phyloP scores from a whole-genome alignment of 2,113 vertebrate species.

The Plotosus lineatus region DNA sequence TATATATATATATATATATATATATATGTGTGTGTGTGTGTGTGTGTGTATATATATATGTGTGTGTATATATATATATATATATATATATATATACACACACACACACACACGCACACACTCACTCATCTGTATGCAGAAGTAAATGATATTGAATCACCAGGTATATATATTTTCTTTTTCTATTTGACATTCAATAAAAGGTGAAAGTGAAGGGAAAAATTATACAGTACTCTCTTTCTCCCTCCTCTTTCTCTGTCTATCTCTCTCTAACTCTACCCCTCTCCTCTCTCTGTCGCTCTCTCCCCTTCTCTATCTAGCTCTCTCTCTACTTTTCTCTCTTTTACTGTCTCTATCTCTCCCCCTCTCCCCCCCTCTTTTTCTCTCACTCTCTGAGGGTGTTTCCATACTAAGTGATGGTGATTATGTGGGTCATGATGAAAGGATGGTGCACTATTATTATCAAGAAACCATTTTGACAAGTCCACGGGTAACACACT shows the following conservation, averaged over 20 bases:
- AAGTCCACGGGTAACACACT: slow-evolving; percentile 57
- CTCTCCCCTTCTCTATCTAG: not conserved
- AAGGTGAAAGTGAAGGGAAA: not conserved
- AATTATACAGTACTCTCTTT: slow-evolving; percentile 25
- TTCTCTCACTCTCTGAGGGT: slow-evolving; percentile 50
- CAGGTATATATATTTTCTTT: not conserved
- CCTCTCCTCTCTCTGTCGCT: not conserved
- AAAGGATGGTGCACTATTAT: slow-evolving; percentile 66
- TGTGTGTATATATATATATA: too few relatives aligned
- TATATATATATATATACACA: not conserved
- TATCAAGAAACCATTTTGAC: slow-evolving; percentile 63
- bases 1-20: too few relatives aligned
- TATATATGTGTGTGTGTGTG: too few relatives aligned
- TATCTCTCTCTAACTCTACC: not conserved
- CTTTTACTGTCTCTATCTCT: not conserved
- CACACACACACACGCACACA: not conserved
- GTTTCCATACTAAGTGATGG: slow-evolving; percentile 65
- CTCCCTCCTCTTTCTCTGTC: not conserved
- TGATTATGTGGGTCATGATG: slow-evolving; percentile 68
- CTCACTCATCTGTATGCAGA: slow-evolving; percentile 18
- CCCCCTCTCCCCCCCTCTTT: slow-evolving; percentile 5
- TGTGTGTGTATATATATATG: too few relatives aligned
- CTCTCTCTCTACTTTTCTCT: not conserved
- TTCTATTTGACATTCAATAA: not conserved
- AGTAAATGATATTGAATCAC: not conserved